Base-by-base conservation (phyloP, 2,113 vertebrate species). In the Ammodytes dubius region DNA sequence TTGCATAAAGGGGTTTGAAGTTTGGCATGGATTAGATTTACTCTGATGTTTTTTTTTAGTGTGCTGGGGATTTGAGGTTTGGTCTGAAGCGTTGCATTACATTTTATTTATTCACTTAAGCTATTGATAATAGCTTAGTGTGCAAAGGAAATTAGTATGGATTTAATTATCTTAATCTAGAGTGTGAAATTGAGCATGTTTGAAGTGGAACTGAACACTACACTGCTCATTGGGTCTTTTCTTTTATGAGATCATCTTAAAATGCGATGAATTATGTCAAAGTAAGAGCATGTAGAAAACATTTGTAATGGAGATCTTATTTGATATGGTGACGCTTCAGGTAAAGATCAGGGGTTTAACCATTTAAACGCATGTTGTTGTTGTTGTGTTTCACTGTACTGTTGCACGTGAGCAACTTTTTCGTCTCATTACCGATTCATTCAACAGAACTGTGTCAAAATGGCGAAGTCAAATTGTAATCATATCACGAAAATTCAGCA, bases 111-210 rank as follows among this genome's bases (percentile, higher is more conserved):
- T 49, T 11, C 52, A 35, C 0, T 0, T 58, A n/a, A 43, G 61
- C n/a, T 63, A 1, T 69, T 82, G 58, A 72, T 77, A 27, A 27
- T 27, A 27, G 27, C 27, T 27, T 46, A 58, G 7, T 58, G 74
- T 66, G 39, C 37, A 0, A 49, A 54, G 43, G 47, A 79, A 17
- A 50, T 81, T 75, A 11, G 49, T 49, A 0, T 70, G n/a, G 43
- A 53, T 84, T 74, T 70, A 67, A 81, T 57, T 2, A 77, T 58
- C 47, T 71, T 47, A 43, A 52, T 78, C 79, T 27, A 42, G 40
- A 17, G n/a, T 64, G 78, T 77, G 70, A 79, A 77, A 87, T 49
- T 71, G 69, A 57, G 47, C 57, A 3, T 74, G 56, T 85, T 79
- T 74, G 40, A 79, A 64, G 17, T 74, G 71, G 3, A 46, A 35